Percentiles rank a stretch among this genome's conserved stretches.
phyloP scores from a whole-genome alignment of 2,797 vertebrate genomes.

The Momotus momota region DNA sequence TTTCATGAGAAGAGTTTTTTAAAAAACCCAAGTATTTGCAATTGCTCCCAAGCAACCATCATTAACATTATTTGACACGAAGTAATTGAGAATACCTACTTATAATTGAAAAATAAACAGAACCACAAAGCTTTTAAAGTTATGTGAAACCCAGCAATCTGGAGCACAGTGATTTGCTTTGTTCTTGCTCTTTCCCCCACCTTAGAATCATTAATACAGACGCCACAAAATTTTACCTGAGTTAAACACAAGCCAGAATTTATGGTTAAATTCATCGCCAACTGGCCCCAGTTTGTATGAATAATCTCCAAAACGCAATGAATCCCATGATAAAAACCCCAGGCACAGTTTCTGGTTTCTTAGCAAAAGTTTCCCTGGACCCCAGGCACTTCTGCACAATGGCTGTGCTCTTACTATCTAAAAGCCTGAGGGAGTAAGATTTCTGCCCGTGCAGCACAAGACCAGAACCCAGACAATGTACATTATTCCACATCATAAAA shows the following conservation, averaged over 20 bases:
- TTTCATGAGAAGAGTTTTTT: not conserved
- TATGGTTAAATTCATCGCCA: not conserved
- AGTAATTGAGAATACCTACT: not conserved
- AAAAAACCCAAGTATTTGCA: not conserved
- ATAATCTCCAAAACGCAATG: slow-evolving; percentile 2
- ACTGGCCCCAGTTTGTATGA: not conserved
- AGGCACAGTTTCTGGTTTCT: not conserved
- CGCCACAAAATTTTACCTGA: slow-evolving; percentile 7
- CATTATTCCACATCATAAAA: not conserved
- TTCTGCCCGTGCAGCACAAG: not conserved
- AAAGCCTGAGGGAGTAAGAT: not conserved
- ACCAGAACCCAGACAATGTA: slow-evolving; percentile 30
- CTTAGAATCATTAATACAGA: not conserved
- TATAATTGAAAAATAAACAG: not conserved
- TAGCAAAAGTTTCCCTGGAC: slow-evolving; percentile 40
- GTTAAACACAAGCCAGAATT: not conserved
- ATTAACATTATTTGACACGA: not conserved
- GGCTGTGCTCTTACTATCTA: not conserved
- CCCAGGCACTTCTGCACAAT: not conserved
- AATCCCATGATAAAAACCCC: slow-evolving; percentile 14
- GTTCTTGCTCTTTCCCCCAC: not conserved
- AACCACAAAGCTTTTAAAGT: not conserved
- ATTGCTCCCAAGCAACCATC: not conserved
- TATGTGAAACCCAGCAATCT: not conserved
- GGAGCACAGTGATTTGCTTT: not conserved